Conservation (phyloP, 2,888 invertebrate genomes). For the Mythimna impura region DNA sequence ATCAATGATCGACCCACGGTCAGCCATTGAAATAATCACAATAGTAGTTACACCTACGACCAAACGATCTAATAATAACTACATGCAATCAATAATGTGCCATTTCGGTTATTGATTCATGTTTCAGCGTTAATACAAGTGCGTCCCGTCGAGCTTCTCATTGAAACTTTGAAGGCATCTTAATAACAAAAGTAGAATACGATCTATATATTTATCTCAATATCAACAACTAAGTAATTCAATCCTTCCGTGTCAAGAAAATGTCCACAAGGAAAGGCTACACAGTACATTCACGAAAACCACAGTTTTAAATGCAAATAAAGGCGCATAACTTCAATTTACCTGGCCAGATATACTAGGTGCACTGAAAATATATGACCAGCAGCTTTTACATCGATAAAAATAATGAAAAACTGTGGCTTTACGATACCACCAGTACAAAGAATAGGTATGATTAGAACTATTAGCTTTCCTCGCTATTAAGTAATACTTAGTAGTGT, state of each 20-base stretch:
- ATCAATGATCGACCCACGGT: neutral
- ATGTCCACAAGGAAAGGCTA: neutral
- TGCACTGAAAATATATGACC: neutral
- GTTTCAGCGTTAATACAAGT: neutral
- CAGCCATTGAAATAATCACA: neutral
- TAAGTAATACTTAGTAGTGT: constrained; percentile 12
- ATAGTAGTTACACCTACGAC: neutral
- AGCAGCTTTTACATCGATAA: neutral
- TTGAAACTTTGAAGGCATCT: neutral
- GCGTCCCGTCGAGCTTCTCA: too few species aligned
- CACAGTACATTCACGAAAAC: neutral
- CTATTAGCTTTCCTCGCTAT: neutral
- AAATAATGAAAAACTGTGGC: neutral
- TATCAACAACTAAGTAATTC: neutral
- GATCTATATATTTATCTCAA: neutral
- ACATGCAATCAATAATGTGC: constrained; percentile 1
- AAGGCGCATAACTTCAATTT: neutral
- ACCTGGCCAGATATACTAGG: neutral
- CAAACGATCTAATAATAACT: constrained; percentile 1
- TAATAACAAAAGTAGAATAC: too few species aligned
- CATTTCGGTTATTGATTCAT: neutral
- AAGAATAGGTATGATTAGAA: neutral
- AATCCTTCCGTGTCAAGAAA: neutral
- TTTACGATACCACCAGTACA: neutral
- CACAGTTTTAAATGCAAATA: neutral